These are phyloP conservation scores for Ashinkailepas kermadecensis DNA, from an alignment of 2,888 invertebrate genomes.

Conservation along the genomic window DNA sequence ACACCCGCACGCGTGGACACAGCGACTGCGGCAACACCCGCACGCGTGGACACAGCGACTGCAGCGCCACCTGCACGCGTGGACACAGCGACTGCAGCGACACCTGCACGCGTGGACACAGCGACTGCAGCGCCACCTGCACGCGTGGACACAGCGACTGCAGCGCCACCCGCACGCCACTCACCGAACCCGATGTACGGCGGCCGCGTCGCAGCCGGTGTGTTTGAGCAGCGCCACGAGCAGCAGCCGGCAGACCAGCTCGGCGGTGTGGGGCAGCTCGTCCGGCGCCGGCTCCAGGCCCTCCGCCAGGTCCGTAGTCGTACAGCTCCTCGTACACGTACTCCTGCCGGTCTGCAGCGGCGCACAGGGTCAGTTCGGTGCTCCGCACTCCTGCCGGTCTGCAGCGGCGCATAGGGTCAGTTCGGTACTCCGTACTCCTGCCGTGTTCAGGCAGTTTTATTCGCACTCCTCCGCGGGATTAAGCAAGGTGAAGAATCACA, in stretches of 20 bases:
- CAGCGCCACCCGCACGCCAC: neutral
- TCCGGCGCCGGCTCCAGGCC: constrained; percentile 6
- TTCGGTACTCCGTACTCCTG: too few relatives aligned
- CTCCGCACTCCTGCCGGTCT: too few relatives aligned
- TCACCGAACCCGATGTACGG: neutral
- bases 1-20: neutral
- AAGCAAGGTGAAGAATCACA: too few relatives aligned
- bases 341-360: neutral
- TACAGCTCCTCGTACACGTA: constrained; percentile 21
- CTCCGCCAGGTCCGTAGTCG: constrained; percentile 10
- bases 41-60: neutral
- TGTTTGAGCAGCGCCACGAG: neutral
- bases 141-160: too few relatives aligned
- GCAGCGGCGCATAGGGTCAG: too few relatives aligned
- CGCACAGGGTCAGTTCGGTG: too few relatives aligned
- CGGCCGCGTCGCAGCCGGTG: neutral
- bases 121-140: too few relatives aligned
- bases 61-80: neutral
- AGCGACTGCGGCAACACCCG: neutral
- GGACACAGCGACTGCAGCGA: too few relatives aligned
- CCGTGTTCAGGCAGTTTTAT: too few relatives aligned
- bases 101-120: neutral
- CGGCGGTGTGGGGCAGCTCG: neutral
- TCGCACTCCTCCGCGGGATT: too few relatives aligned
- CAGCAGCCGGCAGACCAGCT: constrained; percentile 12